Evolutionary conservation across 2,797 vertebrate genomes (phyloP).

Genomic region (Melopsittacus undulatus): DNA sequence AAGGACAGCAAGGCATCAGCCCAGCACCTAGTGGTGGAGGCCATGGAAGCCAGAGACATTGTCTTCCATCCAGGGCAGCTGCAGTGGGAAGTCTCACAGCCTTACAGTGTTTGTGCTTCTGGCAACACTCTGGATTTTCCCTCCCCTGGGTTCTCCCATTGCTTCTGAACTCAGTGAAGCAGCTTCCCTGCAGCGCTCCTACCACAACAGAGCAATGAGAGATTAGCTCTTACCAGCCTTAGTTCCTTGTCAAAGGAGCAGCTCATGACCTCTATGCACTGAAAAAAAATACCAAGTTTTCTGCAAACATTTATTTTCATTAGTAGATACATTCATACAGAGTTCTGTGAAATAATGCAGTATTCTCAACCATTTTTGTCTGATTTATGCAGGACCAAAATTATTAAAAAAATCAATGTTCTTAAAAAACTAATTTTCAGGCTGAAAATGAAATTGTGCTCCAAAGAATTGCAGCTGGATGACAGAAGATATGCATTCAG

Average conservation of each 20-base stretch:
- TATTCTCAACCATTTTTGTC: not conserved
- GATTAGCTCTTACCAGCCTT: not conserved
- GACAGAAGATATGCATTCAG: not conserved
- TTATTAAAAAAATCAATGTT: not conserved
- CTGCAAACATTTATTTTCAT: constrained; percentile 28
- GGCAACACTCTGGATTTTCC: not conserved
- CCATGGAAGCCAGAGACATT: not conserved
- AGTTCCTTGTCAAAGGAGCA: not conserved
- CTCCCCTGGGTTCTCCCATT: not conserved
- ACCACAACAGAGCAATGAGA: not conserved
- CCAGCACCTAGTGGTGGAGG: not conserved
- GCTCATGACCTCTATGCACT: not conserved
- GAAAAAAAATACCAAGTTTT: not conserved
- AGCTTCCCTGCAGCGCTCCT: not conserved
- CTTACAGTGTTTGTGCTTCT: not conserved
- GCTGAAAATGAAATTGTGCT: not conserved
- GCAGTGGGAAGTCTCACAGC: not conserved
- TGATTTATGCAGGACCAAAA: not conserved
- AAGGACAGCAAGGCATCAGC: not conserved
- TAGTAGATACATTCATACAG: not conserved
- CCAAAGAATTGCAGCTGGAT: not conserved
- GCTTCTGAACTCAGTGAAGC: not conserved
- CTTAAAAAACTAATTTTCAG: not conserved
- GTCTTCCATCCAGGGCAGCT: not conserved
- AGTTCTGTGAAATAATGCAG: not conserved